Base-by-base conservation (phyloP, 2,797 vertebrate genomes). In the Melanotaenia trifasciata region DNA sequence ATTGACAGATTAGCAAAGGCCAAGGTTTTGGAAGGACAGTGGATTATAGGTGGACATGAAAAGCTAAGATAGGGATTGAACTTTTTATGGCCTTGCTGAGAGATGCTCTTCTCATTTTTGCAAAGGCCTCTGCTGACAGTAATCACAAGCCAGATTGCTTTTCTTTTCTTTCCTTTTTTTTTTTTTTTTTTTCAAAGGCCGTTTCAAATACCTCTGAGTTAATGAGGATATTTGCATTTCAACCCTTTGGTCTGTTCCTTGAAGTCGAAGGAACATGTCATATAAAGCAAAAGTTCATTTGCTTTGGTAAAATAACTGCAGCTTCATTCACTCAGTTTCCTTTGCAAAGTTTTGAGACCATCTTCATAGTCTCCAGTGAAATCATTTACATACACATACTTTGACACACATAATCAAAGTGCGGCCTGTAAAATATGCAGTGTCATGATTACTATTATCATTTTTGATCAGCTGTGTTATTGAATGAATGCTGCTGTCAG, bases 361-460 rank as follows among this genome's bases (percentile, higher is more conserved):
- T 70, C 67, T 62, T 76, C 62, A 54, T 26, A 71, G 64, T 61
- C 51, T 61, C 40, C 61, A 14, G 38, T 61, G 74, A 74, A 87
- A 77, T 76, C 73, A 76, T 64, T 76, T 71, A 78, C 74, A 88
- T 58, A 76, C 75, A 68, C 11, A 57, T 61, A 75, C 65, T 78
- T 51, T 67, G 1, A 32, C 80, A 54, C 62, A 10, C 63, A 57
- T 58, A 58, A 28, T 58, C 63, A 80, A 22, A 70, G 58, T 67
- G 38, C 72, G 51, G 69, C 76, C 43, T 78, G 36, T 92, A 91
- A 93, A 89, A 92, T 94, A 93, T 94, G 92, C 92, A 74, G 72
- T 35, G 73, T 81, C 90, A 92, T 93, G 92, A 93, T 93, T 93
- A 90, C 87, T 88, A 91, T 93, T 93, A 94, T 94, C 89, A 93